These are phyloP conservation scores for Capitella teleta DNA, from an alignment of 1,140 invertebrate genomes.

Conservation along the genomic window DNA sequence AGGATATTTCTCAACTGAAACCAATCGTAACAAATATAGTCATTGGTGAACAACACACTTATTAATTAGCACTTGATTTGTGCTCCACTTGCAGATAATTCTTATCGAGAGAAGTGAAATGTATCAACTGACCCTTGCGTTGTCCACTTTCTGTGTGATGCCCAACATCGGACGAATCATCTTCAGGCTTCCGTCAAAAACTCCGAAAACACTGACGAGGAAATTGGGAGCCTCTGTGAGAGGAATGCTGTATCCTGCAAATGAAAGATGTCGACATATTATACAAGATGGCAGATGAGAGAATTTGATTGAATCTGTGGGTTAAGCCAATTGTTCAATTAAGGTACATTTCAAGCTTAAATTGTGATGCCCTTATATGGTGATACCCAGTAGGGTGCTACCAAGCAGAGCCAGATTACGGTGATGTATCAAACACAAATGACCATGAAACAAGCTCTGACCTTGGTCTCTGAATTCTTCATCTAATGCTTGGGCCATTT, in stretches of 20 bases:
- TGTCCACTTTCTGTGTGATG: conserved; percentile 44
- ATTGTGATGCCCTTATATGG: too few relatives aligned
- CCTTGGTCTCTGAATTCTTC: conserved; percentile 44
- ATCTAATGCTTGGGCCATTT: conserved; percentile 39
- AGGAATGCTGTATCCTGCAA: too few relatives aligned
- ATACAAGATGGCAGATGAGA: conserved; percentile 40
- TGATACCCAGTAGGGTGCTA: too few relatives aligned
- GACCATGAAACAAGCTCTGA: too few relatives aligned
- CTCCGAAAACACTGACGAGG: conserved; percentile 40
- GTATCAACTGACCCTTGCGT: conserved; percentile 33
- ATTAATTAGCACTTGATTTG: not conserved
- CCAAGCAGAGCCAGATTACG: too few relatives aligned
- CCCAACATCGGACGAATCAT: conserved; percentile 43
- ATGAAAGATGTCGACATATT: too few relatives aligned
- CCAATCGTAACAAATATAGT: not conserved
- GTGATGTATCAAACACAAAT: too few relatives aligned
- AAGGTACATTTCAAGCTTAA: too few relatives aligned
- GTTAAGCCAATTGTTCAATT: too few relatives aligned
- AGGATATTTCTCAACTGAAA: conserved; percentile 41
- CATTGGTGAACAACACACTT: too few relatives aligned
- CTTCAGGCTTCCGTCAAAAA: conserved; percentile 44
- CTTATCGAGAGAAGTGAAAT: not conserved
- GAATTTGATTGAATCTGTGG: conserved; percentile 42
- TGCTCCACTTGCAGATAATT: not conserved
- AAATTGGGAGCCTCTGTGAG: conserved; percentile 45